Percentiles rank a stretch among this genome's conserved stretches.
phyloP scores from a whole-genome alignment of 2,797 vertebrate genomes.

The Pangasius djambal region DNA sequence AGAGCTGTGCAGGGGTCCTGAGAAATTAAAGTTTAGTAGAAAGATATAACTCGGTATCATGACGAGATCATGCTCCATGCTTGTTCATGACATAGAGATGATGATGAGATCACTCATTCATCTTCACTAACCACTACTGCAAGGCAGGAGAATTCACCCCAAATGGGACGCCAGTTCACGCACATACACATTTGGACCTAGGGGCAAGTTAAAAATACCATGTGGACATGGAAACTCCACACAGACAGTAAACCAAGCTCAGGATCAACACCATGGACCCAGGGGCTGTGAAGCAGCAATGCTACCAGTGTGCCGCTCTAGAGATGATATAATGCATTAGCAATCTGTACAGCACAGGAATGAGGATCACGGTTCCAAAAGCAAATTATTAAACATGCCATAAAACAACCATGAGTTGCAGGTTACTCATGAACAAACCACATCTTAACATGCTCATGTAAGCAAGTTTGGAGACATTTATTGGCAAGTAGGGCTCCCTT shows the following conservation, averaged over 20 bases:
- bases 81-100: neutral
- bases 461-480: neutral
- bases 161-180: neutral
- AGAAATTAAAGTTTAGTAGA: neutral
- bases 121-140: neutral
- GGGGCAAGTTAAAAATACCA: neutral
- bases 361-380: neutral
- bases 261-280: neutral
- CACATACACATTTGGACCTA: neutral
- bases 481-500: neutral
- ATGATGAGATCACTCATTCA: neutral
- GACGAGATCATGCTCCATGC: neutral
- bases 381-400: slow-evolving; percentile 6
- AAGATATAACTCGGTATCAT: neutral
- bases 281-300: neutral
- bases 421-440: slow-evolving; percentile 1
- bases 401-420: neutral
- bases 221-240: neutral
- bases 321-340: neutral
- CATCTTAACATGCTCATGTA: neutral
- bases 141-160: neutral
- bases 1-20: neutral
- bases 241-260: neutral
- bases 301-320: neutral
- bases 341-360: neutral